Conservation (phyloP, 1,140 invertebrate species). For the Trigoniulus corallinus region DNA sequence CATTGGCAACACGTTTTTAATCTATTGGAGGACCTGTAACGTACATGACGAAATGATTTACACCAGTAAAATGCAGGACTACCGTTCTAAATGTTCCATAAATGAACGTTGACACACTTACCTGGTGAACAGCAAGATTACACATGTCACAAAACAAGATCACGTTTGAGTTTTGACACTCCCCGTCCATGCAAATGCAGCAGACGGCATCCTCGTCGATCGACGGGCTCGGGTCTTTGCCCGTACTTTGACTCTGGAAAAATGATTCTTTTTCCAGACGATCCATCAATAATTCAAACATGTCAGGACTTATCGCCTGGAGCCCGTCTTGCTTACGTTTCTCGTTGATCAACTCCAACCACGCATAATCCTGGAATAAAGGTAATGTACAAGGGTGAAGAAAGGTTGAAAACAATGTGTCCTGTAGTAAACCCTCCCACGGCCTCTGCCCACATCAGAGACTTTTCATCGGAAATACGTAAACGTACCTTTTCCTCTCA, state of each 20-base stretch:
- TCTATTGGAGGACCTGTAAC: no score
- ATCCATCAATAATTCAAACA: conserved; percentile 89
- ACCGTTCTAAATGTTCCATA: neutral
- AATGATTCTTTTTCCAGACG: conserved; percentile 93
- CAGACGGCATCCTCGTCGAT: conserved; percentile 97
- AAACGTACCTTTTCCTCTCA: no score
- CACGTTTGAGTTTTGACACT: conserved; percentile 92
- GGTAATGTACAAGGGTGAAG: conserved; percentile 3
- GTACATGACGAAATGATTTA: neutral
- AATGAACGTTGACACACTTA: conserved; percentile 12
- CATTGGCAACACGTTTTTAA: no score
- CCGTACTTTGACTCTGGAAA: conserved; percentile 57
- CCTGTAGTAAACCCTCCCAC: no score
- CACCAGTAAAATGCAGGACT: neutral
- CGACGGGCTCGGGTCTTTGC: conserved; percentile 34
- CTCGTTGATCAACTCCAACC: conserved; percentile 77
- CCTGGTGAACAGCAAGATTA: conserved; percentile 92
- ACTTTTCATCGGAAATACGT: neutral
- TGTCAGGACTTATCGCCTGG: conserved; percentile 55
- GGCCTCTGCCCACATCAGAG: neutral
- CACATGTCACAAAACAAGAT: conserved; percentile 99
- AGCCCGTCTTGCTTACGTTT: conserved; percentile 47
- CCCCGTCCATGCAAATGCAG: conserved; percentile 76
- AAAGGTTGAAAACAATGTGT: neutral
- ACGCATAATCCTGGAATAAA: conserved; percentile 75